Evolutionary conservation across 2,113 vertebrate genomes (phyloP).

Genomic region (Lipotes vexillifer): DNA sequence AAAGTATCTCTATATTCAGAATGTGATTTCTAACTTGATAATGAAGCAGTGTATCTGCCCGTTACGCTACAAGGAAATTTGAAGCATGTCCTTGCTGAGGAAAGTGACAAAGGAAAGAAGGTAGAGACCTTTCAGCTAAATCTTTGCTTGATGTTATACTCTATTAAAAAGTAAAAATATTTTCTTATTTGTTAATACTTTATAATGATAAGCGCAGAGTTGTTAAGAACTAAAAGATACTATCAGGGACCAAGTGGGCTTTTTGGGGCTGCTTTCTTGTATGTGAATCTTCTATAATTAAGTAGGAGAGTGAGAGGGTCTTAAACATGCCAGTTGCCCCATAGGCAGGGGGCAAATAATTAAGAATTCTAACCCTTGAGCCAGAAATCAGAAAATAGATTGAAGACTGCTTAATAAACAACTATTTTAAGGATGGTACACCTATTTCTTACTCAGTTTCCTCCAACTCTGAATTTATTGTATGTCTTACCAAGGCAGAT

Average conservation of each 20-base stretch:
- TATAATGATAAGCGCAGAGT: background rate
- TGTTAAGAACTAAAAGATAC: background rate
- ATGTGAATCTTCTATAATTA: background rate
- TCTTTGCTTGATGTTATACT: background rate
- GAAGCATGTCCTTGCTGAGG: background rate
- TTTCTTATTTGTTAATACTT: background rate
- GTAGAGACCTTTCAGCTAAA: background rate
- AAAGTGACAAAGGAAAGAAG: background rate
- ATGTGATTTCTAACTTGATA: constrained; percentile 4
- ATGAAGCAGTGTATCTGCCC: background rate
- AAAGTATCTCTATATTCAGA: background rate
- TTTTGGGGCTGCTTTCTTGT: background rate
- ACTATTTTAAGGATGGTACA: background rate
- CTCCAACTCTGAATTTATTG: background rate
- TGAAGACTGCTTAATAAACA: background rate
- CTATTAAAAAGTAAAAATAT: background rate
- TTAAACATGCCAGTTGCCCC: background rate
- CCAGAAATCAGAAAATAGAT: background rate
- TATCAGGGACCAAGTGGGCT: background rate
- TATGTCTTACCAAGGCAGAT: background rate
- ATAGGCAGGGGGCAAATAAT: background rate
- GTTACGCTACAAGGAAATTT: background rate
- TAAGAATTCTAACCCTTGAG: background rate
- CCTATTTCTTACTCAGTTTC: background rate
- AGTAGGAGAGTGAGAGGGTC: background rate